Percentiles rank a stretch among this genome's conserved stretches.
Conservation (phyloP, 2,888 invertebrate species). For the Heteropelma amictum region DNA sequence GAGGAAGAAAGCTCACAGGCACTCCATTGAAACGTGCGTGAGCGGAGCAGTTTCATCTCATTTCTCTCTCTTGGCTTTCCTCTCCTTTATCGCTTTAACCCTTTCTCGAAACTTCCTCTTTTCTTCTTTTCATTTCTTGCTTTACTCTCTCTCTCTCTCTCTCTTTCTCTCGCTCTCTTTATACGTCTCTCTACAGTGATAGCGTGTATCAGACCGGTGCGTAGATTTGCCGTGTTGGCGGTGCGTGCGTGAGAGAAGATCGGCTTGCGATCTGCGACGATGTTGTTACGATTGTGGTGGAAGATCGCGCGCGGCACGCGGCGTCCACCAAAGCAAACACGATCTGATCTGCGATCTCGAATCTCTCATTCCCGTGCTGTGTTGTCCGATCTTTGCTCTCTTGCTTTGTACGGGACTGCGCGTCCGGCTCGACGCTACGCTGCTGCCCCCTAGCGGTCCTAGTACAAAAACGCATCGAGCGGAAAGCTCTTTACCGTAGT, state of each 20-base stretch:
- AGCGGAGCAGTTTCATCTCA: no score
- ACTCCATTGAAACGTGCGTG: neutral
- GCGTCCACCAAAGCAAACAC: conserved; percentile 67
- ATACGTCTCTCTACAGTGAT: conserved; percentile 12
- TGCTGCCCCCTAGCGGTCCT: conserved; percentile 34
- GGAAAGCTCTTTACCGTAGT: neutral
- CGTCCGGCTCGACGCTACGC: neutral
- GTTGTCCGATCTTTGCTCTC: conserved; percentile 38
- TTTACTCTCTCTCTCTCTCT: neutral
- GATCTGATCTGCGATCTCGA: conserved; percentile 64
- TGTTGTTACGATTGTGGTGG: conserved; percentile 55
- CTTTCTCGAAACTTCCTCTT: neutral
- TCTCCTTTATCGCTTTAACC: neutral
- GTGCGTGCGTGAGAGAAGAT: conserved; percentile 53
- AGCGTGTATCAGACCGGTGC: conserved; percentile 25
- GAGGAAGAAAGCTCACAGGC: no score
- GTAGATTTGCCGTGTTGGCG: conserved; percentile 17
- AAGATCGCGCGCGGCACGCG: conserved; percentile 55
- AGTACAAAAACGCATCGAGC: conserved; percentile 36
- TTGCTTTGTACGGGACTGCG: conserved; percentile 35
- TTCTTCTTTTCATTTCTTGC: neutral
- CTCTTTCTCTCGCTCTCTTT: neutral
- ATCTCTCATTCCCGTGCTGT: conserved; percentile 41
- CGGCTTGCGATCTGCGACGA: conserved; percentile 55
- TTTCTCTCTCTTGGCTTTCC: neutral